A percentile compares a stretch with the other conserved stretches of the same genome.
These are phyloP conservation scores for Probaryconus sp. DNA, from an alignment of 1,140 invertebrate genomes.

Conservation along the genomic window DNA sequence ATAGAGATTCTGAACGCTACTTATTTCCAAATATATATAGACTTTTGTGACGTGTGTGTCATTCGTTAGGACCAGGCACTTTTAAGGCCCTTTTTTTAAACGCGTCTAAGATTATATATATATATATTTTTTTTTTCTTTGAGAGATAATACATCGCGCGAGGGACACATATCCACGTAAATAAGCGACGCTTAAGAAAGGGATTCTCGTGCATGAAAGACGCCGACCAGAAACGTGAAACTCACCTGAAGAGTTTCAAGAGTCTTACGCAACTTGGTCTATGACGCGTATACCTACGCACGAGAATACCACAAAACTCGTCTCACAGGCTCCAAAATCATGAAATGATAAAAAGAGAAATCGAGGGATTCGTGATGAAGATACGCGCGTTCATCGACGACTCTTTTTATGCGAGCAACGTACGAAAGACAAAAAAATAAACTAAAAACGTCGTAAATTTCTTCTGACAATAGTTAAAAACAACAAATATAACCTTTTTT, in stretches of 20 bases:
- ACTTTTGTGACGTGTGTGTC: no score
- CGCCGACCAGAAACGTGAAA: constrained; percentile 49
- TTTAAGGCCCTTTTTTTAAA: no score
- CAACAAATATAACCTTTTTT: no score
- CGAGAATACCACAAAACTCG: constrained; percentile 32
- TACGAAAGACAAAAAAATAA: constrained; percentile 16
- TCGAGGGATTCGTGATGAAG: constrained; percentile 20
- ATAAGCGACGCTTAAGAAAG: constrained; percentile 25
- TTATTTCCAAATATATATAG: constrained; percentile 47
- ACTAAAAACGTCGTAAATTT: constrained; percentile 32
- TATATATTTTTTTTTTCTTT: constrained; percentile 38
- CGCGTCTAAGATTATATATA: no score
- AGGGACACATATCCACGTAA: constrained; percentile 16
- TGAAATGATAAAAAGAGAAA: constrained; percentile 51
- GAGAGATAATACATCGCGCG: constrained; percentile 19
- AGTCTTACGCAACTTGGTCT: constrained; percentile 47
- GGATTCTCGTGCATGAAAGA: constrained; percentile 23
- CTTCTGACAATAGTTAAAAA: no score
- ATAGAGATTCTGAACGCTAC: constrained; percentile 7
- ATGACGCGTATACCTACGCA: constrained; percentile 43
- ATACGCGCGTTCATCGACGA: constrained; percentile 10
- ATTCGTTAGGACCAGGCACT: no score
- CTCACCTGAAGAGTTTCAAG: constrained; percentile 46
- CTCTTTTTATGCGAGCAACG: constrained; percentile 18
- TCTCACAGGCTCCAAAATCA: constrained; percentile 33